Evolutionary conservation across 1,140 invertebrate species (phyloP).

Genomic region (Drosophila chauvacae): DNA sequence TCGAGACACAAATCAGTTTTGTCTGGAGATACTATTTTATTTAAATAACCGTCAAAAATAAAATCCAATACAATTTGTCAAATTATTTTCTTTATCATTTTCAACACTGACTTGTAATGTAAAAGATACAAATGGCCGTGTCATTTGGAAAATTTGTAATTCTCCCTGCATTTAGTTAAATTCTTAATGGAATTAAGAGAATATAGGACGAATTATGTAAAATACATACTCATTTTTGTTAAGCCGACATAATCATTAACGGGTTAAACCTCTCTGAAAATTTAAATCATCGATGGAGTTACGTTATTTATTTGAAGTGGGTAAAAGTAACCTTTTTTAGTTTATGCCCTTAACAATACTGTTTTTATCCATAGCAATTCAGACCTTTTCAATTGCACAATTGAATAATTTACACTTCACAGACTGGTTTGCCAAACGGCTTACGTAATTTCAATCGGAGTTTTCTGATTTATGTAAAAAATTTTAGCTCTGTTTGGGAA

Average conservation of each 20-base stretch:
- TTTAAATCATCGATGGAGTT: background rate
- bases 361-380: background rate
- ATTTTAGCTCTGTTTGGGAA: conserved; percentile 4
- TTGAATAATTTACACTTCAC: conserved; percentile 13
- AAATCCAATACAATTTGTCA: too few relatives aligned
- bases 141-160: background rate
- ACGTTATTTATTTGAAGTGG: background rate
- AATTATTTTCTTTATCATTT: too few relatives aligned
- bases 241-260: background rate
- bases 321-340: background rate
- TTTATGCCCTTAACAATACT: background rate
- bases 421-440: conserved; percentile 3
- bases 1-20: too few relatives aligned
- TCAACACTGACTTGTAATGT: too few relatives aligned
- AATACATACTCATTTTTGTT: background rate
- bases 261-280: background rate
- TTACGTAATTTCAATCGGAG: conserved; percentile 34
- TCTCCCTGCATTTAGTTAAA: background rate
- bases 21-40: too few relatives aligned
- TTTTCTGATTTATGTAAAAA: conserved; percentile 46
- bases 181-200: background rate
- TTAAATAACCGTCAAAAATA: too few relatives aligned
- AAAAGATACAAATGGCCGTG: too few relatives aligned
- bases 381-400: conserved; percentile 2
- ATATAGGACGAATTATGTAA: background rate